Evolutionary conservation across 2,113 vertebrate species (phyloP).

Genomic region (Cyanoderma ruficeps): DNA sequence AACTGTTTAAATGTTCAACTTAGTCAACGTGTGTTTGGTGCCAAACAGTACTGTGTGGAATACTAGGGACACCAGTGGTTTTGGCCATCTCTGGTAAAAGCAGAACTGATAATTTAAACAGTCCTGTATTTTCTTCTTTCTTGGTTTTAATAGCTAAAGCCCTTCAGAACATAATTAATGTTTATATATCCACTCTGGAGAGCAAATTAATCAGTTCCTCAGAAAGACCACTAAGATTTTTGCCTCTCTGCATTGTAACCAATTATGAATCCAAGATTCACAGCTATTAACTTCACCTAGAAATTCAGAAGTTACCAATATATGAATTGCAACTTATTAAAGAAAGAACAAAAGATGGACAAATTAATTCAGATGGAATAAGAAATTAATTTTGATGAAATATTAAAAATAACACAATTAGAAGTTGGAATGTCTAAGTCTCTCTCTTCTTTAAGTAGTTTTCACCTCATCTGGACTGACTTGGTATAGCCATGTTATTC

Average conservation of each 20-base stretch:
- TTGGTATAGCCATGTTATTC: not conserved
- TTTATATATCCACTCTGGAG: not conserved
- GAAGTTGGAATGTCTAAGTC: not conserved
- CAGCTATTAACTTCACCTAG: not conserved
- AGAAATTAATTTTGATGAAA: not conserved
- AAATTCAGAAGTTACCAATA: not conserved
- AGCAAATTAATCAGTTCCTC: not conserved
- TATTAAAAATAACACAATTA: not conserved
- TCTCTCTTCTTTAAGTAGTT: not conserved
- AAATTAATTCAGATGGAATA: not conserved
- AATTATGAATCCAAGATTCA: not conserved
- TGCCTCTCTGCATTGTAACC: not conserved
- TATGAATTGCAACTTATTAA: not conserved
- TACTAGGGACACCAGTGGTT: not conserved
- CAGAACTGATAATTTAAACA: not conserved
- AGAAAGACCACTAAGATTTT: not conserved
- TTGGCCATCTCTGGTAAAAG: not conserved
- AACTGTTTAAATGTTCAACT: not conserved
- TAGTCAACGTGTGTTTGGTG: not conserved
- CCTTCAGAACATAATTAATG: not conserved
- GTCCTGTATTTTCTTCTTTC: not conserved
- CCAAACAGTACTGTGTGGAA: not conserved
- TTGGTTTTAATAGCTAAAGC: not conserved
- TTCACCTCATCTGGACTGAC: not conserved
- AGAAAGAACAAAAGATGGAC: not conserved